phyloP scores from a whole-genome alignment of 1,140 invertebrate species.

The Daktulosphaira vitifoliae region DNA sequence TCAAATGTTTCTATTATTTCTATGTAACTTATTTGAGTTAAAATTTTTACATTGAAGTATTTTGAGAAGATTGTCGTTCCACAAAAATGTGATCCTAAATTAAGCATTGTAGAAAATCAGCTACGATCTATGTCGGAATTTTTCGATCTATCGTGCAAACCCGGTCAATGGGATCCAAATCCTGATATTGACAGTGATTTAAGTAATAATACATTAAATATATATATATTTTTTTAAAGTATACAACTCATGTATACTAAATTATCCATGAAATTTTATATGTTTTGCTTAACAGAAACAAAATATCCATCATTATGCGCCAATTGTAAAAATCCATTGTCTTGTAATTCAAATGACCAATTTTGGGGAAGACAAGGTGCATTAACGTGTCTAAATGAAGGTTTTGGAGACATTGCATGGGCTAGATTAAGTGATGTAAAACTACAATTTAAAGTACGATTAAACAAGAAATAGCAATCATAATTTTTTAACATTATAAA shows the following conservation, averaged over 20 bases:
- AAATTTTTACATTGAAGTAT: constrained; percentile 57
- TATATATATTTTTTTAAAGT: neutral
- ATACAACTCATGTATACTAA: neutral
- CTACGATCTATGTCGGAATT: constrained; percentile 57
- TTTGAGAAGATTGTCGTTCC: constrained; percentile 61
- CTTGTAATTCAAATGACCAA: constrained; percentile 59
- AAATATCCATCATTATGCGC: constrained; percentile 62
- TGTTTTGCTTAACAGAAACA: constrained; percentile 1
- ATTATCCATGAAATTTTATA: neutral
- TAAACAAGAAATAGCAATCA: too few species aligned
- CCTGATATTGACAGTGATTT: constrained; percentile 52
- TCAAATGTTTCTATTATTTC: too few species aligned
- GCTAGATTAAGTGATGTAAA: constrained; percentile 56
- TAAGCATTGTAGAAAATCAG: constrained; percentile 62
- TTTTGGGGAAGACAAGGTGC: constrained; percentile 73
- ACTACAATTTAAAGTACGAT: constrained; percentile 55
- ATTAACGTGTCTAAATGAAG: constrained; percentile 65
- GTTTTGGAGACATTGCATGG: constrained; percentile 71
- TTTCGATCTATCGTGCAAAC: constrained; percentile 67
- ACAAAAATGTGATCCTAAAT: constrained; percentile 53
- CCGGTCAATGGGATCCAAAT: constrained; percentile 70
- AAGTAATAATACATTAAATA: too few species aligned
- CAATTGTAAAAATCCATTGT: constrained; percentile 52
- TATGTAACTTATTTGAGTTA: too few species aligned
- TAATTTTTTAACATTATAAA: too few species aligned